Percentiles rank a stretch among this genome's conserved stretches.
phyloP scores from a whole-genome alignment of 2,797 vertebrate species.

The Pseudochaenichthys georgianus region DNA sequence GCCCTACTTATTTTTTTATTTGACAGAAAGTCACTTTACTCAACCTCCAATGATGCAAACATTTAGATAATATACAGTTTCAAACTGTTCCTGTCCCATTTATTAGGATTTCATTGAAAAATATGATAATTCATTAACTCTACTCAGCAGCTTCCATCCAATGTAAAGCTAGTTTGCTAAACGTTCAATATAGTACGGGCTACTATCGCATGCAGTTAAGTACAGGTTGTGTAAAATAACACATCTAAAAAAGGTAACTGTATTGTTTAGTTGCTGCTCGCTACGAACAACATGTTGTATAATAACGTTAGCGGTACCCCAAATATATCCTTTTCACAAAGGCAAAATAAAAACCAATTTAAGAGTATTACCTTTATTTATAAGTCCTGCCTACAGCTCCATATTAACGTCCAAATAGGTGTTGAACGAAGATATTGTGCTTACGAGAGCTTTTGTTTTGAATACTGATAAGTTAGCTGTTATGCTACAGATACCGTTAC shows the following conservation, averaged over 20 bases:
- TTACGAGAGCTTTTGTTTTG: constrained; percentile 25
- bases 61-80: background rate
- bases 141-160: background rate
- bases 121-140: background rate
- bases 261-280: background rate
- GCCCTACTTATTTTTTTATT: background rate
- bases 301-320: background rate
- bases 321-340: background rate
- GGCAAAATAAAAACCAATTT: background rate
- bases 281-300: constrained; percentile 13
- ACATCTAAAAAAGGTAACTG: background rate
- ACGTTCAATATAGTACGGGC: background rate
- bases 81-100: background rate
- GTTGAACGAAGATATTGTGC: background rate
- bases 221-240: background rate
- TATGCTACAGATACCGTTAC: constrained; percentile 51
- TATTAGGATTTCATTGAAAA: background rate
- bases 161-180: background rate
- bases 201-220: background rate
- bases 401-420: constrained; percentile 23
- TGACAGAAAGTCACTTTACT: background rate
- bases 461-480: constrained; percentile 9
- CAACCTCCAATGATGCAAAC: background rate
- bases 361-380: constrained; percentile 50
- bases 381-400: constrained; percentile 44